phyloP scores from a whole-genome alignment of 2,113 vertebrate genomes.

The Tretioscincus oriximinensis region DNA sequence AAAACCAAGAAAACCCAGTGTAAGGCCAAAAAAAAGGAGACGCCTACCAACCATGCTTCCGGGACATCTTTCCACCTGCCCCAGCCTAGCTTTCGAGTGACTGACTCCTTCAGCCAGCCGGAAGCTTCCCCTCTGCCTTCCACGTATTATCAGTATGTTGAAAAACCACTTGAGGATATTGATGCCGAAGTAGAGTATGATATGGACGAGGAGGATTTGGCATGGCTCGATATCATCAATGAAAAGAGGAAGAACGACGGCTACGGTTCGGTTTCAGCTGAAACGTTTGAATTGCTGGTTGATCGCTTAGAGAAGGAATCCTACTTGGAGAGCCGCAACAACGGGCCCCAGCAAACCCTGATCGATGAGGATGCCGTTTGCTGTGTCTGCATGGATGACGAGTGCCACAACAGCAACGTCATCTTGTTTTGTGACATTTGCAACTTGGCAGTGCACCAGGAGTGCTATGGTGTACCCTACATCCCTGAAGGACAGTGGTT shows the following conservation, averaged over 20 bases:
- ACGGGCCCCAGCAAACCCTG: conserved; percentile 80
- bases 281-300: conserved; percentile 90
- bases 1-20: conserved; percentile 78
- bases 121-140: conserved; percentile 81
- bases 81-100: conserved; percentile 86
- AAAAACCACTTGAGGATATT: conserved; percentile 85
- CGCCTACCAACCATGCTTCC: conserved; percentile 70
- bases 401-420: conserved; percentile 98
- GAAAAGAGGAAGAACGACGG: conserved; percentile 82
- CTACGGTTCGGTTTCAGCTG: conserved; percentile 80
- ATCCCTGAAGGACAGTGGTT: conserved; percentile 98
- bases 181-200: conserved; percentile 91
- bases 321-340: conserved; percentile 87
- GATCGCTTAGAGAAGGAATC: conserved; percentile 95
- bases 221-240: conserved; percentile 95
- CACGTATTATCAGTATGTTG: conserved; percentile 90
- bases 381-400: conserved; percentile 96
- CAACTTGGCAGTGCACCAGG: conserved; percentile 96
- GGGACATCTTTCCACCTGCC: conserved; percentile 78
- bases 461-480: conserved; percentile 96
- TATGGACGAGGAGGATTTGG: conserved; percentile 95
- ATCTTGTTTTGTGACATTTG: conserved; percentile 98
- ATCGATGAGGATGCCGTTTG: conserved; percentile 96
- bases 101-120: conserved; percentile 79
- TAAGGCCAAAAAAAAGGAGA: conserved; percentile 87